Evolutionary conservation across 2,797 vertebrate species (phyloP).

Genomic region (Chaetodon trifasciatus): DNA sequence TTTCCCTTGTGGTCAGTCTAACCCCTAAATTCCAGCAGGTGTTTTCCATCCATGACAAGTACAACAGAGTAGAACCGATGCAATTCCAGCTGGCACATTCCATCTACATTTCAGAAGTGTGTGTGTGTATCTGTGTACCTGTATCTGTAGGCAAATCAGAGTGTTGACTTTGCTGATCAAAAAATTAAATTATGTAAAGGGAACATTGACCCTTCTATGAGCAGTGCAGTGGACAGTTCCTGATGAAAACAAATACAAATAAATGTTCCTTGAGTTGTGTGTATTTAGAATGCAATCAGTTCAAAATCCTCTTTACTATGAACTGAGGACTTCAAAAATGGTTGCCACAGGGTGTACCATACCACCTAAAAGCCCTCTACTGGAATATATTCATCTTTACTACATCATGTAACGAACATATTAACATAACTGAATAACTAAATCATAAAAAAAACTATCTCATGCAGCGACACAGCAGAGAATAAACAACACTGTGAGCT

Average conservation of each 20-base stretch:
- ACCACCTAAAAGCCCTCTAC: neutral
- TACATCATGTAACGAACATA: slow-evolving; percentile 32
- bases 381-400: slow-evolving; percentile 18
- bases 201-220: neutral
- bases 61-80: too few species aligned
- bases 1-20: too few species aligned
- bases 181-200: neutral
- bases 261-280: neutral
- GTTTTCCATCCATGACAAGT: too few species aligned
- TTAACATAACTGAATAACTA: slow-evolving; percentile 21
- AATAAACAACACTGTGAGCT: slow-evolving; percentile 15
- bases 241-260: neutral
- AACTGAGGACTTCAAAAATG: neutral
- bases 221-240: neutral
- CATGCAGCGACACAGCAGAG: slow-evolving; percentile 8
- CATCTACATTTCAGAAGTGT: too few species aligned
- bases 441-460: slow-evolving; percentile 27
- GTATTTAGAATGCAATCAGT: neutral
- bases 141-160: neutral
- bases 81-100: too few species aligned
- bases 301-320: neutral
- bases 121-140: too few species aligned
- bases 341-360: neutral
- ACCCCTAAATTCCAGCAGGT: too few species aligned
- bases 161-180: neutral